Base-by-base conservation (phyloP, 1,140 invertebrate genomes). In the Adoxophyes honmai region DNA sequence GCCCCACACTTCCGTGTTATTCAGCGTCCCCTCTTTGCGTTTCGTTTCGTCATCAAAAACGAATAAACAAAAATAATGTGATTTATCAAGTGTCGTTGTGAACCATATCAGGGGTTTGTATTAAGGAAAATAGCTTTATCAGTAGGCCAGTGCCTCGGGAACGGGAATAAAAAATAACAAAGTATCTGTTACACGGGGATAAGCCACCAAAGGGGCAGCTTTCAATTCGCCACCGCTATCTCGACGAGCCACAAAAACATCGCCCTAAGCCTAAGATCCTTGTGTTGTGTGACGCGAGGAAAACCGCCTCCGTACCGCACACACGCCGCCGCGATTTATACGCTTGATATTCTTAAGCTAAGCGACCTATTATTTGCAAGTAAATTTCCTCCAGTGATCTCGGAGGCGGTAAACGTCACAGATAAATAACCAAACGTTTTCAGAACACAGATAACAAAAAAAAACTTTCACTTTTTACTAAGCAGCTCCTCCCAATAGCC, bases 201-300 rank as follows among this genome's bases (percentile, higher is more conserved):
- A 79, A 79, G 70, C 76, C 71, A 59, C 61, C 57, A 69, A 78
- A 78, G 65, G 70, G 71, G 63, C 68, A 70, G 68, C 72, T 72
- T 81, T 78, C 75, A 81, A 77, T 77, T 76, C 70, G 59, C 60
- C 67, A 63, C 52, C 64, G 66, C 72, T 74, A 74, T 75, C 70
- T 68, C 55, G 53, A 64, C 66, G 68, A 73, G 69, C 68, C 75
- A 70, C 66, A 64, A 67, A 72, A 75, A 72, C 64, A 73, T 75
- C 66, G 68, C 59, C 62, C 58, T 70, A 72, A 71, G 64, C 67
- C 68, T 60, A 57, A 48, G 58, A 68, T 67, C 57, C 61, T 60
- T 70, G 61, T 65, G 60, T 51, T 57, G 55, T 14, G 48, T 48
- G 16, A 18, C 39, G 42, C 21, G 54, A 36, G 37, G 34, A 57